These are phyloP conservation scores for Helicoverpa assulta DNA, from an alignment of 2,888 invertebrate genomes.

Conservation along the genomic window DNA sequence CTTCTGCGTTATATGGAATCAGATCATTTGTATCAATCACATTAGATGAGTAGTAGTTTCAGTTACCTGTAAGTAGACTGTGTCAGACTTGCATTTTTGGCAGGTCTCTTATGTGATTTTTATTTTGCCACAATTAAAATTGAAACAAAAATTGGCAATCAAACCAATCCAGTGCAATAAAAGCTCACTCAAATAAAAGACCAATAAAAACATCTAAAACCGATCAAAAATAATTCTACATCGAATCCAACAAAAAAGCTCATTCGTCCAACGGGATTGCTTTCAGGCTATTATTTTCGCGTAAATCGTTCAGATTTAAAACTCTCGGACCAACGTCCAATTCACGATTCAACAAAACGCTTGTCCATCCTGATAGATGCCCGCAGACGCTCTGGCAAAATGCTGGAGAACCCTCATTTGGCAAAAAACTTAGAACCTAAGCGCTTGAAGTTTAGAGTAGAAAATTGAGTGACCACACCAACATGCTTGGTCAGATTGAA, in stretches of 20 bases:
- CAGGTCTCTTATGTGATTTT: background rate
- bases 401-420: constrained; percentile 41
- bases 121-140: background rate
- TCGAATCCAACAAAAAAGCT: constrained; percentile 65
- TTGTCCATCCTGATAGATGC: constrained; percentile 88
- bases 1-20: constrained; percentile 36
- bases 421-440: constrained; percentile 60
- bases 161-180: constrained; percentile 26
- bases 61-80: no score
- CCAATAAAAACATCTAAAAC: constrained; percentile 30
- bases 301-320: constrained; percentile 87
- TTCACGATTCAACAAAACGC: constrained; percentile 87
- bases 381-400: constrained; percentile 73
- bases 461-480: constrained; percentile 53
- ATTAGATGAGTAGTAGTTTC: no score
- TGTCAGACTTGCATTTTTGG: no score
- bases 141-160: constrained; percentile 29
- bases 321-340: constrained; percentile 82
- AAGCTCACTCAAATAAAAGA: constrained; percentile 13
- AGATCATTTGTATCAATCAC: constrained; percentile 33
- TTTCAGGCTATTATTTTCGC: constrained; percentile 82
- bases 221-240: constrained; percentile 56
- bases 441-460: constrained; percentile 37
- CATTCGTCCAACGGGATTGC: constrained; percentile 74
- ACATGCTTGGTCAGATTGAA: constrained; percentile 73